Evolutionary conservation across 2,888 invertebrate species (phyloP).

Genomic region (Chrysodeixis includens): DNA sequence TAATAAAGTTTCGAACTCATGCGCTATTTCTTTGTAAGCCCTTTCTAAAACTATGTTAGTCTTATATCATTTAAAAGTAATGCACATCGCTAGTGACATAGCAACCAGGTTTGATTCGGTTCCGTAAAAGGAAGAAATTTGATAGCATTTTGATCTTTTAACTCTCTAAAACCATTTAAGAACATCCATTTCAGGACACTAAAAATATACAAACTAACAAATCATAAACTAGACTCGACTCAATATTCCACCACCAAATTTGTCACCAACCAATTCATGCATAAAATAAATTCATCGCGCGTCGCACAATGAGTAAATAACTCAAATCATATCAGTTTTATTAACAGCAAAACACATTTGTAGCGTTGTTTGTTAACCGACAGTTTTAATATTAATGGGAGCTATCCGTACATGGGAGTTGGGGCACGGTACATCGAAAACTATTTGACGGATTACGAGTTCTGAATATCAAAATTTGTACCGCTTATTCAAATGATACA

Average conservation of each 20-base stretch:
- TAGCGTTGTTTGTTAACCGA: slow-evolving; percentile 26
- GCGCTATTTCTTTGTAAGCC: neutral
- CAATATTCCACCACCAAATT: neutral
- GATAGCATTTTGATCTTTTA: too few relatives aligned
- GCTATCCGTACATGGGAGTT: slow-evolving; percentile 39
- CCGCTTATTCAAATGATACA: slow-evolving; percentile 26
- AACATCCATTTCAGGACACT: too few relatives aligned
- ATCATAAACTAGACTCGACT: neutral
- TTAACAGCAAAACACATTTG: slow-evolving; percentile 24
- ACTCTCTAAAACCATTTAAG: too few relatives aligned
- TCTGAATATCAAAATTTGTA: slow-evolving; percentile 38
- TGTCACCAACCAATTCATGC: neutral
- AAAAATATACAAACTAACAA: neutral
- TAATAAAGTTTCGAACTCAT: neutral
- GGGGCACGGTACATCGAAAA: slow-evolving; percentile 26
- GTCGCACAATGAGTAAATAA: slow-evolving; percentile 18
- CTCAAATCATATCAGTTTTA: slow-evolving; percentile 39
- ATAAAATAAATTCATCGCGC: slow-evolving; percentile 7
- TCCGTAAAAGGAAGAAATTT: too few relatives aligned
- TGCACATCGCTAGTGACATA: too few relatives aligned
- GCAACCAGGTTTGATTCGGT: too few relatives aligned
- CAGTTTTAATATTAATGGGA: slow-evolving; percentile 55
- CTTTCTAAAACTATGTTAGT: too few relatives aligned
- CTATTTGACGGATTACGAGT: slow-evolving; percentile 39
- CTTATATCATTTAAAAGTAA: too few relatives aligned